Base-by-base conservation (phyloP, 2,797 vertebrate genomes). In the Rhinophrynus dorsalis region DNA sequence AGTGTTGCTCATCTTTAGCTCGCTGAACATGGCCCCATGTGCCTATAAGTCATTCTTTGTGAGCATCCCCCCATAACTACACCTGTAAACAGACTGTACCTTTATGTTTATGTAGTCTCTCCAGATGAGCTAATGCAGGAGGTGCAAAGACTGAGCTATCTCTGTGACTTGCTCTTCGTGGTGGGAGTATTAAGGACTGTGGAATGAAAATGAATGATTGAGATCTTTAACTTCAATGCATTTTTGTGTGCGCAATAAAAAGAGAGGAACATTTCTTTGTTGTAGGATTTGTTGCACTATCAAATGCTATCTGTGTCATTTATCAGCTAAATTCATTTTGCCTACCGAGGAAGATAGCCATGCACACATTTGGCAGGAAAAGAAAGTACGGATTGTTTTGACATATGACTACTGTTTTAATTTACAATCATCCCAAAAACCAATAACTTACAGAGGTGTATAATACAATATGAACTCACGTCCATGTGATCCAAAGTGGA, bases 141-240 rank as follows among this genome's bases (percentile, higher is more conserved):
- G n/a, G n/a, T n/a, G n/a, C n/a, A n/a, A n/a, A n/a, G n/a, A n/a
- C n/a, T n/a, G n/a, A n/a, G n/a, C n/a, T n/a, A n/a, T n/a, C n/a
- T n/a, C n/a, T n/a, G n/a, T n/a, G n/a, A n/a, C n/a, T n/a, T n/a
- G n/a, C n/a, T n/a, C n/a, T n/a, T n/a, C n/a, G n/a, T n/a, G 6
- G 37, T 40, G 37, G 32, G 13, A 58, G 30, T 50, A 15, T 47
- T 56, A 30, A 33, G 30, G 40, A 63, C 35, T 47, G 32, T 56
- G 26, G 44, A 72, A 57, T 58, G 61, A 42, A 73, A 66, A 54
- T 59, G 62, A 66, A 66, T 24, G 55, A 66, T 66, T 26, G 32
- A 52, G 45, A 51, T 20, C 35, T 59, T 73, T 60, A 59, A 73
- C 59, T 50, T 58, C 32, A 52, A 59, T 66, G 69, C 45, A 59